Conservation (phyloP, 2,113 vertebrate species). For the Cyprinodon brontotheroides region DNA sequence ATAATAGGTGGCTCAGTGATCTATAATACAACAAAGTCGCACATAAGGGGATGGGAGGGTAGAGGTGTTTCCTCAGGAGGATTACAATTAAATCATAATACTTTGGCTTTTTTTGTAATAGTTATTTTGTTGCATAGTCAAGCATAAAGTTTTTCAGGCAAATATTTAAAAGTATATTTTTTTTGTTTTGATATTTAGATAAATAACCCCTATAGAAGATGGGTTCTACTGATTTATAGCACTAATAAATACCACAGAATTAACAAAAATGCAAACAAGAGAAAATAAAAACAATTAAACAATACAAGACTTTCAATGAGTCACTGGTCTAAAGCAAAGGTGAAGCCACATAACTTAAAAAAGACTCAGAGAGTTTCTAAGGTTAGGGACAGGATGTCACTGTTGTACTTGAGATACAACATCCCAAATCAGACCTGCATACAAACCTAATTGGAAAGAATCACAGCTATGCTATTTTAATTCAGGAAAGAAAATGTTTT, state of each 20-base stretch:
- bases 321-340: too few relatives aligned
- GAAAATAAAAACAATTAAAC: neutral
- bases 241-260: neutral
- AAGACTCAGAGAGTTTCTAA: neutral
- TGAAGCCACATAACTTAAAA: neutral
- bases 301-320: too few relatives aligned
- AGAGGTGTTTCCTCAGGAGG: constrained; percentile 5
- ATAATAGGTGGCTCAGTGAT: constrained; percentile 42
- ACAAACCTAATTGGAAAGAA: neutral
- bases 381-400: too few relatives aligned
- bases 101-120: neutral
- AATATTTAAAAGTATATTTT: neutral
- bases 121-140: neutral
- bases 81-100: neutral
- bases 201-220: neutral
- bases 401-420: neutral
- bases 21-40: constrained; percentile 39
- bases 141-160: neutral
- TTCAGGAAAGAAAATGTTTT: neutral
- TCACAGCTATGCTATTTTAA: neutral
- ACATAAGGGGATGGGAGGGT: constrained; percentile 21
- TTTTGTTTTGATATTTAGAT: neutral
- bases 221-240: neutral
- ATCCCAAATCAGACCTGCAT: neutral
- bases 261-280: neutral